Conservation (phyloP, 2,113 vertebrate species). For the Anthoscopus minutus region DNA sequence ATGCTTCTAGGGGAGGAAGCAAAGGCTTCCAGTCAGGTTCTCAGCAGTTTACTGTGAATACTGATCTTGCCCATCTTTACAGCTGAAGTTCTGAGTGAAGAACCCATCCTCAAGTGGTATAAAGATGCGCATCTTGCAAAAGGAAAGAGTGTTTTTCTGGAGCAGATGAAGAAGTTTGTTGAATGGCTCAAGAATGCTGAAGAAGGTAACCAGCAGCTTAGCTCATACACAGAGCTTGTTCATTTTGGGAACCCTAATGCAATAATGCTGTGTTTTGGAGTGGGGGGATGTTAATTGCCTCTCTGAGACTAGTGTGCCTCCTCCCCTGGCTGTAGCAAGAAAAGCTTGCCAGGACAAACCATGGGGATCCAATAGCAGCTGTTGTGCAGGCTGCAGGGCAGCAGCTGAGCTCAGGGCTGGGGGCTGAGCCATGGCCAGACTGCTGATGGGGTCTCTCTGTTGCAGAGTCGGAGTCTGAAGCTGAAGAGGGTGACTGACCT, state of each 20-base stretch:
- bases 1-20: not conserved
- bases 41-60: not conserved
- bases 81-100: slow-evolving; percentile 97
- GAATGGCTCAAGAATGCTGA: slow-evolving; percentile 99
- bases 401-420: not conserved
- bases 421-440: not conserved
- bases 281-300: no score
- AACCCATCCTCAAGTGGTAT: slow-evolving; percentile 98
- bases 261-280: not conserved
- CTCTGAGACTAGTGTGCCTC: rapidly evolving
- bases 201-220: slow-evolving; percentile 78
- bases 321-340: not conserved
- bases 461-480: slow-evolving; percentile 94
- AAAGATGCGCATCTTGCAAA: slow-evolving; percentile 89
- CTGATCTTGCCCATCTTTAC: not conserved
- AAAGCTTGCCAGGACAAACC: not conserved
- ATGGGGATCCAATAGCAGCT: rapidly evolving
- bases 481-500: slow-evolving; percentile 91
- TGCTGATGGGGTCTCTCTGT: not conserved
- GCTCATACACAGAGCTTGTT: not conserved
- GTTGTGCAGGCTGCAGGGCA: not conserved
- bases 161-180: slow-evolving; percentile 99
- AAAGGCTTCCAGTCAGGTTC: not conserved
- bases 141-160: slow-evolving; percentile 96
- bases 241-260: not conserved